Evolutionary conservation across 1,140 invertebrate genomes (phyloP).

Genomic region (Scaptomyza pallida): DNA sequence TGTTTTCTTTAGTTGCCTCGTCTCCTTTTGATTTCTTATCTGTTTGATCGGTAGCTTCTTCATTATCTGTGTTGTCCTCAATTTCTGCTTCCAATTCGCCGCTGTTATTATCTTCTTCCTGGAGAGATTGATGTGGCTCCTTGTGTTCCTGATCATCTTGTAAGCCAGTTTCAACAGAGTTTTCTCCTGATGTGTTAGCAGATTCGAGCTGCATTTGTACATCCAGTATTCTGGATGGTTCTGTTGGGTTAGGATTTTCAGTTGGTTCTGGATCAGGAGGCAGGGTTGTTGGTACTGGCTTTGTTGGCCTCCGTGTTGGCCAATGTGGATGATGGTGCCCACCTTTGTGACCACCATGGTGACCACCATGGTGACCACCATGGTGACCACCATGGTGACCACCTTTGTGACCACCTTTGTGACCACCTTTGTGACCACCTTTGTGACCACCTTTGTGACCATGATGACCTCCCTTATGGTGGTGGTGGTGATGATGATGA

Average conservation of each 20-base stretch:
- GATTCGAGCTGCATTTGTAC: neutral
- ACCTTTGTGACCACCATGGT: no score
- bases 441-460: neutral
- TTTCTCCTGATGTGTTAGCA: neutral
- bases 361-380: no score
- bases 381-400: no score
- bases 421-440: no score
- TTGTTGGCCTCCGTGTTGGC: neutral
- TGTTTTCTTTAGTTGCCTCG: neutral
- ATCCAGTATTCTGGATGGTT: no score
- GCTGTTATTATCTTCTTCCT: neutral
- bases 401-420: neutral
- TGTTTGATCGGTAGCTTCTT: neutral
- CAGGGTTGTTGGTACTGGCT: neutral
- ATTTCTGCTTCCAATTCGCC: neutral
- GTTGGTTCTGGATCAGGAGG: no score
- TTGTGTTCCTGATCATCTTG: neutral
- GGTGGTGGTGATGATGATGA: constrained; percentile 16
- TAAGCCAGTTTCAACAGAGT: neutral
- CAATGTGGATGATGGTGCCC: neutral
- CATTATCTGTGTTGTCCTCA: neutral
- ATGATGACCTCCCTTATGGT: neutral
- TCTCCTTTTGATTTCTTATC: neutral
- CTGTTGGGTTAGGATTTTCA: no score
- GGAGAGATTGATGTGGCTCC: neutral